These are phyloP conservation scores for Nasalis larvatus DNA, from an alignment of 2,113 vertebrate species.

Conservation along the genomic window DNA sequence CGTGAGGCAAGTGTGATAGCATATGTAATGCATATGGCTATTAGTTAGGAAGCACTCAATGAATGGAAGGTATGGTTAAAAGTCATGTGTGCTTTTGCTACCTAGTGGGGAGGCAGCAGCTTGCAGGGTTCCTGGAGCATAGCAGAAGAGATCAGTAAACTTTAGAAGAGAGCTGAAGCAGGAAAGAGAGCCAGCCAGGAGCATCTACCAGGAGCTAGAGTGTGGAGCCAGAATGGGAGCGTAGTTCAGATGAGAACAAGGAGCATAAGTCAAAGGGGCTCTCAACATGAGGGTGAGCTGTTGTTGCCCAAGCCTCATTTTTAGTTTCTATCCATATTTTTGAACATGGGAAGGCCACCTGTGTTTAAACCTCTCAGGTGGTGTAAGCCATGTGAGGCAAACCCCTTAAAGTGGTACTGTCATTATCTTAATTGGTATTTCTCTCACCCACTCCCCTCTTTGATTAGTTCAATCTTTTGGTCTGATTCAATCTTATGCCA, in stretches of 20 bases:
- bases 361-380: not conserved
- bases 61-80: not conserved
- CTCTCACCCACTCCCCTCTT: not conserved
- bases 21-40: not conserved
- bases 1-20: not conserved
- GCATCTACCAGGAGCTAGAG: not conserved
- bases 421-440: not conserved
- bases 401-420: not conserved
- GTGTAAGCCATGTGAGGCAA: not conserved
- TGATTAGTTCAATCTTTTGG: constrained; percentile 20
- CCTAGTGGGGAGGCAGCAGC: not conserved
- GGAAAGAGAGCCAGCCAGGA: not conserved
- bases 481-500: not conserved
- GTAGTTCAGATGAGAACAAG: not conserved
- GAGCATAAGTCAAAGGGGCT: not conserved
- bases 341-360: not conserved
- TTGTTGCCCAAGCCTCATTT: not conserved
- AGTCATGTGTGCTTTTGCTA: not conserved
- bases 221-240: not conserved
- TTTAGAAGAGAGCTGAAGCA: not conserved
- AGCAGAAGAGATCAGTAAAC: not conserved
- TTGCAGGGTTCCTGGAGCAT: not conserved
- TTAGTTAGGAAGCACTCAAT: not conserved
- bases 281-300: not conserved
- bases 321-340: not conserved